Percentiles rank a stretch among this genome's conserved stretches.
phyloP scores from a whole-genome alignment of 2,888 invertebrate species.

The Tachystola acroxantha region DNA sequence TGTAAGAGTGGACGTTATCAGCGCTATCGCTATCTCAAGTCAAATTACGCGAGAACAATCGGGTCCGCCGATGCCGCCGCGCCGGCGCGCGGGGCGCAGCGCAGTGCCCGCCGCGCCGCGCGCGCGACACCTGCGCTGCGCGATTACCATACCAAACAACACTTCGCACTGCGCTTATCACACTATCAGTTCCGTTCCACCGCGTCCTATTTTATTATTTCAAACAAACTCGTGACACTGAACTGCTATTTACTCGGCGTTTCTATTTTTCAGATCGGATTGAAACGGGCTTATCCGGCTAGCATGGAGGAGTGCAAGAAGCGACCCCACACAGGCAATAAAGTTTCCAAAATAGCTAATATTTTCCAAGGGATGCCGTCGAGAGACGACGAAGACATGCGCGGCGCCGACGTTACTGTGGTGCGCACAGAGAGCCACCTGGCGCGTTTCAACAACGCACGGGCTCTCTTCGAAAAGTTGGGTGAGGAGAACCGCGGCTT shows the following conservation, averaged over 20 bases:
- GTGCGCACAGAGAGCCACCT: conserved; percentile 93
- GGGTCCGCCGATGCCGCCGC: conserved; percentile 40
- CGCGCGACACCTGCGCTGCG: conserved; percentile 53
- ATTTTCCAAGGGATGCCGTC: conserved; percentile 89
- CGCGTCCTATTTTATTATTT: conserved; percentile 42
- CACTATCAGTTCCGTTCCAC: conserved; percentile 42
- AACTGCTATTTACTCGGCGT: conserved; percentile 30
- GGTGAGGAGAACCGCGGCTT: conserved; percentile 84
- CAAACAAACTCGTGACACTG: conserved; percentile 21
- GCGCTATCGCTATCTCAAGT: conserved; percentile 71
- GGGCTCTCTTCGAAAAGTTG: conserved; percentile 94
- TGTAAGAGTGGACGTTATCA: conserved; percentile 56
- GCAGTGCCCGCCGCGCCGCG: conserved; percentile 38
- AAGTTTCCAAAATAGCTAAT: conserved; percentile 94
- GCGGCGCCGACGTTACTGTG: conserved; percentile 82
- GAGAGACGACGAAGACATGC: conserved; percentile 72
- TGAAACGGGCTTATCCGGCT: conserved; percentile 72
- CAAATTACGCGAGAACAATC: conserved; percentile 64
- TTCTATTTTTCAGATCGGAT: conserved; percentile 61
- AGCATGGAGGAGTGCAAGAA: conserved; percentile 84
- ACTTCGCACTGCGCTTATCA: conserved; percentile 47
- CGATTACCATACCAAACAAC: too few relatives aligned
- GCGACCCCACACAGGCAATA: conserved; percentile 82
- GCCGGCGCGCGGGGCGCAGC: conserved; percentile 36
- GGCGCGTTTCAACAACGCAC: conserved; percentile 93